Conservation (phyloP, 2,113 vertebrate species). For the Albula glossodonta region DNA sequence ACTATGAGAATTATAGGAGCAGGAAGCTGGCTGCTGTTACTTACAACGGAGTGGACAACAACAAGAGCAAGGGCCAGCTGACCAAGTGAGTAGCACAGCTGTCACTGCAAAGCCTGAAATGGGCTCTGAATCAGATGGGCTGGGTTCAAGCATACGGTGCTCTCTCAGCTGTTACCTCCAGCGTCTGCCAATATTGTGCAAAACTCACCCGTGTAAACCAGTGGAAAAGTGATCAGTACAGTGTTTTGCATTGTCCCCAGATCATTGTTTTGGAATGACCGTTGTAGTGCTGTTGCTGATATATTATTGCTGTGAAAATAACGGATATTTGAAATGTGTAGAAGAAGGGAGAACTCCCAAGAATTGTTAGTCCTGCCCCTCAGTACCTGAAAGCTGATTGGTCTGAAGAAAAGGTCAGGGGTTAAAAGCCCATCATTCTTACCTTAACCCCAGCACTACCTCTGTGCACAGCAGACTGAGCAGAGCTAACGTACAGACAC, state of each 20-base stretch:
- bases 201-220: background rate
- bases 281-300: background rate
- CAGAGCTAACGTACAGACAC: background rate
- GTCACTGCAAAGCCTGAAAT: background rate
- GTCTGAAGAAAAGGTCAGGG: background rate
- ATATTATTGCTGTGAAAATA: background rate
- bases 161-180: background rate
- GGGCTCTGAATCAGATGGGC: no score
- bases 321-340: background rate
- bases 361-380: background rate
- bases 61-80: slow-evolving; percentile 90
- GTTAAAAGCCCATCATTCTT: background rate
- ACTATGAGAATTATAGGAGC: slow-evolving; percentile 98
- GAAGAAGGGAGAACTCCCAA: background rate
- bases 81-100: slow-evolving; percentile 83
- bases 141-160: background rate
- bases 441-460: background rate
- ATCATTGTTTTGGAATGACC: background rate
- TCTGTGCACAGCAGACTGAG: background rate
- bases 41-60: slow-evolving; percentile 95
- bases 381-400: background rate
- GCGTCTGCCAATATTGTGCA: background rate
- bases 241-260: no score
- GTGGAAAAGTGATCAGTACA: background rate
- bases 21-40: slow-evolving; percentile 96